A percentile compares a stretch with the other conserved stretches of the same genome.
Conservation (phyloP, 2,113 vertebrate species). For the Oenanthe melanoleuca region DNA sequence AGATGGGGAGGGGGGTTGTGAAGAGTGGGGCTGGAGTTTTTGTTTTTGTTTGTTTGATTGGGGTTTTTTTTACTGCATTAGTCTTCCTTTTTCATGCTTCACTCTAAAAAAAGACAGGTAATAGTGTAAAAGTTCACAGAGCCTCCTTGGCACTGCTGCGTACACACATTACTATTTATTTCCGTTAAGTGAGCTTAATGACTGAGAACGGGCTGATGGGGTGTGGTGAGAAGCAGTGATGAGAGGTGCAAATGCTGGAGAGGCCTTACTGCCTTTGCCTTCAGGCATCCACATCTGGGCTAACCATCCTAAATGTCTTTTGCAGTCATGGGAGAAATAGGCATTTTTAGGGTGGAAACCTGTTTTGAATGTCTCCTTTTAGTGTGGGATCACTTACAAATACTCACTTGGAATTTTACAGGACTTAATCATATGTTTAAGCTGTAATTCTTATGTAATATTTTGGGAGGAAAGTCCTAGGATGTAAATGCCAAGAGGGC, state of each 20-base stretch:
- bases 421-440: not conserved
- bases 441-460: not conserved
- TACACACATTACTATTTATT: not conserved
- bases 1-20: fast-evolving
- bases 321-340: slow-evolving; percentile 16
- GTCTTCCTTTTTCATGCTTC: not conserved
- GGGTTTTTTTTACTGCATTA: not conserved
- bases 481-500: not conserved
- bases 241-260: not conserved
- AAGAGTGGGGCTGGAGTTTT: not conserved
- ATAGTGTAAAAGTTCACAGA: slow-evolving; percentile 9
- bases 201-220: not conserved
- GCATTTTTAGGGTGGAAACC: slow-evolving; percentile 16
- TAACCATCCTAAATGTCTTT: slow-evolving; percentile 33
- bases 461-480: not conserved
- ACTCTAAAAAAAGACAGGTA: not conserved
- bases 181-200: not conserved
- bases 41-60: not conserved
- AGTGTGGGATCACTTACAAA: not conserved
- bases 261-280: not conserved
- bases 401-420: not conserved
- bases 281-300: slow-evolving; percentile 30
- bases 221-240: not conserved
- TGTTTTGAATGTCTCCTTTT: slow-evolving; percentile 15
- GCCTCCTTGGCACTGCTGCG: not conserved